Base-by-base conservation (phyloP, 2,797 vertebrate species). In the Vireo griseus region DNA sequence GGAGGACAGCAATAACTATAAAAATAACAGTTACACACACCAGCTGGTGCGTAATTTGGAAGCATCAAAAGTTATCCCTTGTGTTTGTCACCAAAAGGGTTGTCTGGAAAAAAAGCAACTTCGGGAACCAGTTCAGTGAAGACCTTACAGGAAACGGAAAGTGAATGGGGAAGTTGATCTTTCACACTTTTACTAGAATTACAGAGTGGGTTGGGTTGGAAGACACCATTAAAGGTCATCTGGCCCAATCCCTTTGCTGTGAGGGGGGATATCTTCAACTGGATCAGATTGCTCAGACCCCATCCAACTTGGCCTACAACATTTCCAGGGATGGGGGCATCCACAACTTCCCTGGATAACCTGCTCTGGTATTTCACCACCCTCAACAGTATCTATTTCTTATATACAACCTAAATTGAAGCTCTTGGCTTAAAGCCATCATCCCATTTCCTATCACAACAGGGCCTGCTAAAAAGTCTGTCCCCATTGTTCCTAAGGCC, bases 401-500 rank as follows among this genome's bases (percentile, higher is more conserved):
- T 7, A 19, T 3, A 35, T 0, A 40, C 10, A 54, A 59, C 4
- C 25, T 11, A 59, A 40, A 40, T 2, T 25, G 20, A 54, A 47
- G 24, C 29, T 33, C 45, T 45, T 61, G 47, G 17, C 52, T 31
- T 19, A 59, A 25, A 19, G 12, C 16, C 39, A 40, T 18, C 21
- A 52, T 2, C 25, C 11, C 29, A 31, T 35, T 12, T 35, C 29
- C 33, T 22, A 6, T 11, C 31, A 31, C 55, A 77, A 35, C 9
- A 68, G 13, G 42, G 6, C 25, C 9, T 62, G 31, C n/a, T 66
- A 29, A 13, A 11, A 69, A 35, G 11, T 13, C 20, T 22, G 39
- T 35, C 25, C 39, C 39, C 20, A 13, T 26, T 0, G 0, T 2
- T 79, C 37, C 33, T 66, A 1, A 65, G 14, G 59, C 7, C 18